A percentile compares a stretch with the other conserved stretches of the same genome.
These are phyloP conservation scores for Anolis carolinensis DNA, from an alignment of 2,113 vertebrate genomes.

Conservation along the genomic window DNA sequence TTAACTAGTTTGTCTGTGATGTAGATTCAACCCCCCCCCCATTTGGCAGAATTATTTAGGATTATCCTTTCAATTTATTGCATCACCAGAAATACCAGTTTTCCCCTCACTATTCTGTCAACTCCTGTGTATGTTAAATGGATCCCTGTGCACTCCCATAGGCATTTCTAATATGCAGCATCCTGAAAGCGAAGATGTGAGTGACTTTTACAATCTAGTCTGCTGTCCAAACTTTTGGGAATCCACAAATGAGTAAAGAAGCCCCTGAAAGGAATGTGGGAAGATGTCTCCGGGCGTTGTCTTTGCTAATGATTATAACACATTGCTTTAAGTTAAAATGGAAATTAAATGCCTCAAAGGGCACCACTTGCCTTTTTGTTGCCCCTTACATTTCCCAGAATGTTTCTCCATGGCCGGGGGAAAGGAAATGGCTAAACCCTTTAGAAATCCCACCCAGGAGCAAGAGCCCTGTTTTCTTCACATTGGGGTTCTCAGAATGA, in stretches of 20 bases:
- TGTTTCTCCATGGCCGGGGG: not conserved
- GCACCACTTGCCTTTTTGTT: not conserved
- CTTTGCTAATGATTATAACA: slow-evolving; percentile 28
- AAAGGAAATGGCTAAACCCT: not conserved
- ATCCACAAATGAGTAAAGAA: not conserved
- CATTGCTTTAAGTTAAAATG: not conserved
- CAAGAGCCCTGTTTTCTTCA: not conserved
- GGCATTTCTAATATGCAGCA: too few relatives aligned
- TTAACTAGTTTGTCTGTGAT: not conserved
- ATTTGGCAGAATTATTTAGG: not conserved
- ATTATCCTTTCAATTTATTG: not conserved
- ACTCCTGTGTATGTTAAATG: not conserved
- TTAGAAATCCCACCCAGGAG: not conserved
- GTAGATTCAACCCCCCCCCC: not conserved
- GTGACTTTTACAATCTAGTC: not conserved
- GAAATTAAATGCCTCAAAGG: slow-evolving; percentile 15
- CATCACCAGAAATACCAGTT: not conserved
- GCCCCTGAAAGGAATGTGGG: not conserved
- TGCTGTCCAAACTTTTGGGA: not conserved
- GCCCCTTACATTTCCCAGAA: slow-evolving; percentile 13
- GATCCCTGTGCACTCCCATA: not conserved
- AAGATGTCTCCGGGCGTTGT: slow-evolving; percentile 14
- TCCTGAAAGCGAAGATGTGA: not conserved
- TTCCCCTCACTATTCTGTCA: not conserved
- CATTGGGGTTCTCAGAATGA: not conserved